Base-by-base conservation (phyloP, 2,797 vertebrate species). In the Leucoraja ocellata region DNA sequence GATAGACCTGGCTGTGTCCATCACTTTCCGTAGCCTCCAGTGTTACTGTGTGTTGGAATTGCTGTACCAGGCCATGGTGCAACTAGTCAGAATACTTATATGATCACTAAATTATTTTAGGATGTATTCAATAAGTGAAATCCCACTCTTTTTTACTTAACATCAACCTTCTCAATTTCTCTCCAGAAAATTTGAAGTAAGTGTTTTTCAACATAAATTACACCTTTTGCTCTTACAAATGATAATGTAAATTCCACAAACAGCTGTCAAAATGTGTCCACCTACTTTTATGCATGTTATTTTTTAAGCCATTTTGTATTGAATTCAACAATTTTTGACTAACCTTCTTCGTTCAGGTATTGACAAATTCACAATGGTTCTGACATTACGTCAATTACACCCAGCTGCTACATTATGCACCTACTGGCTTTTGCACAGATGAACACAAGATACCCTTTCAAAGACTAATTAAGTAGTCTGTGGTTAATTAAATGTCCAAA, bases 401-500 rank as follows among this genome's bases (percentile, higher is more conserved):
- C 71, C 9, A 74, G 68, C 4, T 14, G 13, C 32, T 39, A 23
- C 28, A 76, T 14, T 92, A 28, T 54, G 71, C 14, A 54, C 39
- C 68, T 92, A 9, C 28, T n/a, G 90, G 54, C 23, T 84, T 84
- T 54, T 95, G 95, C 94, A 95, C 95, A 95, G 96, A 95, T 95
- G 95, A 97, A 95, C 95, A 95, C 95, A 96, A 94, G 95, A 93
- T 96, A 95, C 96, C 95, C 96, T 96, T 96, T 96, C 95, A 95
- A 95, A 96, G 95, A 95, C 96, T 97, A 97, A 97, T 96, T 96
- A 96, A 97, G 96, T 96, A 96, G 95, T 95, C 95, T 96, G 96
- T 95, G 96, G 95, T 96, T 96, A 97, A 97, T 96, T 97, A 97
- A 96, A 95, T 96, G 96, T 96, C 96, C 95, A 46, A 96, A 96